phyloP scores from a whole-genome alignment of 2,797 vertebrate species.

The Pangasius mekongensis region DNA sequence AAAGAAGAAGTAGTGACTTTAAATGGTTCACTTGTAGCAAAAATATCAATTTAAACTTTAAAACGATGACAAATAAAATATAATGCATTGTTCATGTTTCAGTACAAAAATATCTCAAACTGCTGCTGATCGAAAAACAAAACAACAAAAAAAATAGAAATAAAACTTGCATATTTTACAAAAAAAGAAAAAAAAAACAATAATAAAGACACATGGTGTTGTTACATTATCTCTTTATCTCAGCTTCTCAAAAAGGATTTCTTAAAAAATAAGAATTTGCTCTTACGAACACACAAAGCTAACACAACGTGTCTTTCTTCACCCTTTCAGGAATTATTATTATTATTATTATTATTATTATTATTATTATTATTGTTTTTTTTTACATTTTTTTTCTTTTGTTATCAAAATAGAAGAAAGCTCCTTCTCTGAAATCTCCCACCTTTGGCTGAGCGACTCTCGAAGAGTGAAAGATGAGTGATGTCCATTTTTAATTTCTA shows the following conservation, averaged over 20 bases:
- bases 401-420: slow-evolving; percentile 82
- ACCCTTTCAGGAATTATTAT: not conserved
- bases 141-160: slow-evolving; percentile 62
- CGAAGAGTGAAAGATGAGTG: slow-evolving; percentile 51
- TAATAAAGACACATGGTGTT: not conserved
- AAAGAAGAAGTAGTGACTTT: slow-evolving; percentile 75
- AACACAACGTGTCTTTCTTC: not conserved
- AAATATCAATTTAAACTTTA: slow-evolving; percentile 35
- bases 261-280: slow-evolving; percentile 1
- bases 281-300: not conserved
- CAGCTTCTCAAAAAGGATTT: not conserved
- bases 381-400: slow-evolving; percentile 61
- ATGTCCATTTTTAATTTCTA: not conserved
- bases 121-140: slow-evolving; percentile 71
- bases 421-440: slow-evolving; percentile 70
- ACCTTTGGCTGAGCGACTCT: slow-evolving; percentile 76
- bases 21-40: slow-evolving; percentile 69
- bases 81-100: slow-evolving; percentile 59
- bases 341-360: not conserved
- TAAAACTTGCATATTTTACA: slow-evolving; percentile 78
- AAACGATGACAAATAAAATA: slow-evolving; percentile 27
- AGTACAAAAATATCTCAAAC: slow-evolving; percentile 71
- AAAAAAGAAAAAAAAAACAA: slow-evolving; percentile 50
- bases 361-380: slow-evolving; percentile 3
- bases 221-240: not conserved